Percentiles rank a stretch among this genome's conserved stretches.
These are phyloP conservation scores for Eriocheir sinensis DNA, from an alignment of 1,140 invertebrate genomes.

Conservation along the genomic window DNA sequence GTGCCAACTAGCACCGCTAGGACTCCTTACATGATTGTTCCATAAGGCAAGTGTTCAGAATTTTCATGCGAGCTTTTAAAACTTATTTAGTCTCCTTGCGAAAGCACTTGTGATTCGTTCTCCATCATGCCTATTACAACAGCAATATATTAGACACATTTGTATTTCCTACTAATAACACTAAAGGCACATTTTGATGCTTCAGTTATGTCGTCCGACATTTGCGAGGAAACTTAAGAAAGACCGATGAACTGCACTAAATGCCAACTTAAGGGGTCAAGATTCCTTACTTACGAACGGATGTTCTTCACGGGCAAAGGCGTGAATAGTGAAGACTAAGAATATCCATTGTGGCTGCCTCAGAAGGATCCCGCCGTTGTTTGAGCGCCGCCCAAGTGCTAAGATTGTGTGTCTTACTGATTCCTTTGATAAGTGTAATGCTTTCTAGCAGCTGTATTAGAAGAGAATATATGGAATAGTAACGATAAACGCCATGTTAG, in stretches of 20 bases:
- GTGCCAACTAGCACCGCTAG: background rate
- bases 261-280: background rate
- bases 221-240: background rate
- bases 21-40: no score
- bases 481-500: background rate
- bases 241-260: background rate
- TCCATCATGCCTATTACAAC: no score
- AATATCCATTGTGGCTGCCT: background rate
- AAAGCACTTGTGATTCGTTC: background rate
- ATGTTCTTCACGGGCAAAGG: background rate
- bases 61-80: background rate
- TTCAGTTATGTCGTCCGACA: background rate
- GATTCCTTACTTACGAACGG: background rate
- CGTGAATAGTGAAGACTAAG: constrained; percentile 10
- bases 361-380: background rate
- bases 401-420: background rate
- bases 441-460: background rate
- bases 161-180: background rate
- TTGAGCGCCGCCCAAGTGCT: background rate
- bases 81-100: background rate
- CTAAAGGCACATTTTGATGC: background rate
- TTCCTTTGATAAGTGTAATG: background rate
- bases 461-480: background rate
- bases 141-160: no score
- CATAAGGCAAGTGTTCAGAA: background rate